Evolutionary conservation across 2,888 invertebrate species (phyloP).

Genomic region (Empis stercorea): DNA sequence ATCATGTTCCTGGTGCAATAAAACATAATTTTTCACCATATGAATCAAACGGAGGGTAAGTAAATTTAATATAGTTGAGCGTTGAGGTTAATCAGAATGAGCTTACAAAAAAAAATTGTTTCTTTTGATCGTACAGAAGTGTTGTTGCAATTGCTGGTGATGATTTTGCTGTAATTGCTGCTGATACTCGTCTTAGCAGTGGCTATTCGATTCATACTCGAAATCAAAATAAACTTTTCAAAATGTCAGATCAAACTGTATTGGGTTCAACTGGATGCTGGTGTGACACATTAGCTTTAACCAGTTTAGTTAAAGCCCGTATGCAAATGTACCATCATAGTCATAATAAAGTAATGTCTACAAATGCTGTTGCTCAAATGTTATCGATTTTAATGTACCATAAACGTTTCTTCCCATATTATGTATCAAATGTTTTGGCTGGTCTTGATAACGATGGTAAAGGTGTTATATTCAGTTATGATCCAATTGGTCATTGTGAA

Average conservation of each 20-base stretch:
- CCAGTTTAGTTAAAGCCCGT: slow-evolving; percentile 67
- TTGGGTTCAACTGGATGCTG: slow-evolving; percentile 95
- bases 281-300: slow-evolving; percentile 90
- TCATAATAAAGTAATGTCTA: slow-evolving; percentile 84
- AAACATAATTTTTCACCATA: slow-evolving; percentile 51
- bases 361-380: slow-evolving; percentile 90
- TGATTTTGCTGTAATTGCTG: slow-evolving; percentile 88
- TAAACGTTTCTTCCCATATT: slow-evolving; percentile 96
- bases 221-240: slow-evolving; percentile 76
- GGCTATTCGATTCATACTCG: slow-evolving; percentile 85
- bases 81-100: neutral
- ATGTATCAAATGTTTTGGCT: slow-evolving; percentile 86
- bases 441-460: slow-evolving; percentile 88
- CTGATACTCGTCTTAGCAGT: slow-evolving; percentile 84
- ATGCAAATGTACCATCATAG: slow-evolving; percentile 94
- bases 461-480: slow-evolving; percentile 92
- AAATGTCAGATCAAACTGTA: slow-evolving; percentile 68
- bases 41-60: slow-evolving; percentile 67
- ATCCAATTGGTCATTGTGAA: slow-evolving; percentile 94
- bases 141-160: slow-evolving; percentile 92
- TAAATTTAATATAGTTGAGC: neutral
- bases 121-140: slow-evolving; percentile 48
- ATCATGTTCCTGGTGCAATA: slow-evolving; percentile 34
- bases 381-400: slow-evolving; percentile 91
- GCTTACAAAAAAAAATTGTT: neutral